Conservation (phyloP, 2,113 vertebrate species). For the Noturus placidus region DNA sequence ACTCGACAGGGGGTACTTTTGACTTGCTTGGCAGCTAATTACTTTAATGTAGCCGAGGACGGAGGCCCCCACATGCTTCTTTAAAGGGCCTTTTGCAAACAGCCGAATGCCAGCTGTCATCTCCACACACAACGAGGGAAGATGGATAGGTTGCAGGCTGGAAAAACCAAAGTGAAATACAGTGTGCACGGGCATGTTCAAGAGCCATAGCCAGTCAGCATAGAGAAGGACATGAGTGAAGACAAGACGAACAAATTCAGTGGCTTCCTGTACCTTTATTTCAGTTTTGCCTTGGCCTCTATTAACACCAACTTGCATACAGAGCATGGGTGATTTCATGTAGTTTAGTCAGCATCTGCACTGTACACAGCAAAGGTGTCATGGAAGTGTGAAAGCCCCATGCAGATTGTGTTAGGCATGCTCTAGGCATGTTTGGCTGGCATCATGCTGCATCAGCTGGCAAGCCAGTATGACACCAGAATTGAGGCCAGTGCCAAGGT, state of each 20-base stretch:
- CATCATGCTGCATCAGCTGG: slow-evolving; percentile 30
- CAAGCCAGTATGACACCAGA: slow-evolving; percentile 7
- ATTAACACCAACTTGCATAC: not conserved
- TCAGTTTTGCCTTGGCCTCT: slow-evolving; percentile 28
- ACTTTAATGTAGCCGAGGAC: slow-evolving; percentile 90
- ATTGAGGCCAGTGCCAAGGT: slow-evolving; percentile 24
- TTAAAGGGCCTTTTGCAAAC: slow-evolving; percentile 85
- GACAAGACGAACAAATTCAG: slow-evolving; percentile 48
- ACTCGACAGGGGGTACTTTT: slow-evolving; percentile 91
- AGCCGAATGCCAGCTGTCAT: slow-evolving; percentile 94
- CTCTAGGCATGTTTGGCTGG: slow-evolving; percentile 34
- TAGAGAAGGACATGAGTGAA: slow-evolving; percentile 67
- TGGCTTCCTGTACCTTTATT: slow-evolving; percentile 35
- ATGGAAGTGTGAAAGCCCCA: slow-evolving; percentile 21
- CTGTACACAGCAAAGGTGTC: slow-evolving; percentile 4
- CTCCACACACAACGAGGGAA: slow-evolving; percentile 74
- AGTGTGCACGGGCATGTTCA: slow-evolving; percentile 59
- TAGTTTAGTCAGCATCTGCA: not conserved
- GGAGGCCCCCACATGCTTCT: slow-evolving; percentile 80
- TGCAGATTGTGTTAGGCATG: slow-evolving; percentile 24
- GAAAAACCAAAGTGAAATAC: slow-evolving; percentile 67
- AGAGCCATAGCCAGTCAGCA: slow-evolving; percentile 60
- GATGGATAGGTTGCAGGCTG: slow-evolving; percentile 73
- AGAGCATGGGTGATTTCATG: not conserved
- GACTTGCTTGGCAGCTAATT: slow-evolving; percentile 96